Conservation (phyloP, 1,140 invertebrate species). For the Dendroctonus valens region DNA sequence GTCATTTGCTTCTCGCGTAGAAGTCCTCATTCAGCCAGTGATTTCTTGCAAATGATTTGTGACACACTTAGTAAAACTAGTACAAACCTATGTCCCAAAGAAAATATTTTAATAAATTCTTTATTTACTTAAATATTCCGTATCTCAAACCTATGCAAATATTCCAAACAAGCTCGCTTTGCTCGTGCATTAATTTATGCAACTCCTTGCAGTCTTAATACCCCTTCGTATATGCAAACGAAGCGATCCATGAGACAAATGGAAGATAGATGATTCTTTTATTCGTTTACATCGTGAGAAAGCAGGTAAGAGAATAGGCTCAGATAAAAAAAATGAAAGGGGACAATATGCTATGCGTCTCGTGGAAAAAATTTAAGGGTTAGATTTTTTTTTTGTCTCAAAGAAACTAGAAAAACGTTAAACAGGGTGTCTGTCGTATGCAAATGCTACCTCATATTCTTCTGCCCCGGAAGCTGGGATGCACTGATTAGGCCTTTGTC, state of each 20-base stretch:
- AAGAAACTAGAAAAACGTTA: conserved; percentile 18
- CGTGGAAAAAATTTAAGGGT: conserved; percentile 37
- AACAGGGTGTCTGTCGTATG: conserved; percentile 24
- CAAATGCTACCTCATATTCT: conserved; percentile 24
- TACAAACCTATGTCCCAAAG: too few relatives aligned
- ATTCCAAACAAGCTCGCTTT: background rate
- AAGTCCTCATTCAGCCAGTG: too few relatives aligned
- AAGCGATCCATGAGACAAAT: conserved; percentile 39
- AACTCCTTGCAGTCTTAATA: conserved; percentile 20
- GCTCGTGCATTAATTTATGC: conserved; percentile 27
- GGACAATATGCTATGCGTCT: background rate
- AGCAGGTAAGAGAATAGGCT: conserved; percentile 37
- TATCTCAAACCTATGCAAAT: too few relatives aligned
- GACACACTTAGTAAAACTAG: too few relatives aligned
- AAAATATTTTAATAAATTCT: too few relatives aligned
- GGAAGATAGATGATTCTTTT: conserved; percentile 38
- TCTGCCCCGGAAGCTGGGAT: conserved; percentile 17
- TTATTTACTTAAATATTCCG: too few relatives aligned
- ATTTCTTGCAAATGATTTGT: too few relatives aligned
- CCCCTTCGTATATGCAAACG: conserved; percentile 22
- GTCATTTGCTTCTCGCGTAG: too few relatives aligned
- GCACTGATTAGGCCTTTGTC: conserved; percentile 30
- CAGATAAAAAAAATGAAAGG: conserved; percentile 36
- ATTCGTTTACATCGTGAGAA: conserved; percentile 38
- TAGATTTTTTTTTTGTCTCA: conserved; percentile 34